A percentile compares a stretch with the other conserved stretches of the same genome.
Evolutionary conservation across 2,797 vertebrate species (phyloP).

Genomic region (Ptychadena robeensis): DNA sequence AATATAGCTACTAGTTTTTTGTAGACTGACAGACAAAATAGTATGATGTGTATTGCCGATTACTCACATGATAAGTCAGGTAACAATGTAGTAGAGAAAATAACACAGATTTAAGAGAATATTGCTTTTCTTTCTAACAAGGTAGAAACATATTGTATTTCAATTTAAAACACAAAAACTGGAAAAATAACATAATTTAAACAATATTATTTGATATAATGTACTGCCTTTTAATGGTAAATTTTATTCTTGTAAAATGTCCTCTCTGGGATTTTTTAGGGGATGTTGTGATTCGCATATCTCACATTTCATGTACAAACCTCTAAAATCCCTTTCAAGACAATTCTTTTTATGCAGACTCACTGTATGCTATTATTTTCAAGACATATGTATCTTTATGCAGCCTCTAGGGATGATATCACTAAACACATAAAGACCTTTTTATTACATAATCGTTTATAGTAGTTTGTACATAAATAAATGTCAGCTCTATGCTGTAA

Average conservation of each 20-base stretch:
- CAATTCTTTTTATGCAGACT: too few species aligned
- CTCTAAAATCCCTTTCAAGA: too few species aligned
- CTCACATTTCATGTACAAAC: not conserved
- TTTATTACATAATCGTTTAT: not conserved
- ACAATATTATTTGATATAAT: not conserved
- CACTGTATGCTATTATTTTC: too few species aligned
- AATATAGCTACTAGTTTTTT: conserved; percentile 1
- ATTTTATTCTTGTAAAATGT: not conserved
- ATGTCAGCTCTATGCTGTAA: not conserved
- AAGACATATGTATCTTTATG: too few species aligned
- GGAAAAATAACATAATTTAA: not conserved
- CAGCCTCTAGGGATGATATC: too few species aligned
- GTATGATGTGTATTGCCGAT: conserved; percentile 10
- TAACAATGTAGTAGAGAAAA: conserved; percentile 6
- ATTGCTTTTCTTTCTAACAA: not conserved
- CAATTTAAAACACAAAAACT: not conserved
- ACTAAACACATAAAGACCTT: not conserved
- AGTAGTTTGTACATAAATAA: not conserved
- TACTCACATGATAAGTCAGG: conserved; percentile 19
- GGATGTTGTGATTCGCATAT: not conserved
- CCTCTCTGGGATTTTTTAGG: not conserved
- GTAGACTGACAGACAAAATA: conserved; percentile 17
- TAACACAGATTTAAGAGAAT: conserved; percentile 17
- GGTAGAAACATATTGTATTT: too few species aligned
- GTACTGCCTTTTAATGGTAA: too few species aligned